phyloP scores from a whole-genome alignment of 2,888 invertebrate genomes.

The Unio delphinus region DNA sequence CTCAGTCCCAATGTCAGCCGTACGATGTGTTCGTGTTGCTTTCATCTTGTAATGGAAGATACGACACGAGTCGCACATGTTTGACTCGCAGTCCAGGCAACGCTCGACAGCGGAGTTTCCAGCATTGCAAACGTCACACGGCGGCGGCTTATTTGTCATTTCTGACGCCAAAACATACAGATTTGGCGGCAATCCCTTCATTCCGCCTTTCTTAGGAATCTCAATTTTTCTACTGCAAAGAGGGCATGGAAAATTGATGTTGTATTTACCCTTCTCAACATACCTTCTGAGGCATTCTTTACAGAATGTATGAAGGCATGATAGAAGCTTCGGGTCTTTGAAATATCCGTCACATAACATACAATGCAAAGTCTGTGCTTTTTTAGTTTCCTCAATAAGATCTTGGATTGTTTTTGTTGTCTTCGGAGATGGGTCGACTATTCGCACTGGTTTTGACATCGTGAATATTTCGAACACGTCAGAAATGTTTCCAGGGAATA shows the following conservation, averaged over 20 bases:
- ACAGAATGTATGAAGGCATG: conserved; percentile 36
- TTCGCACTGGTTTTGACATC: too few species aligned
- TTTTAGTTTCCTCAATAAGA: too few species aligned
- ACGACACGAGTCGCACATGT: conserved; percentile 30
- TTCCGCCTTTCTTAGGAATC: conserved; percentile 33
- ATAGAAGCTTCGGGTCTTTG: conserved; percentile 27
- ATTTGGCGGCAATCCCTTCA: conserved; percentile 30
- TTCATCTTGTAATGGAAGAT: conserved; percentile 38
- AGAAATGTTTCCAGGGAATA: too few species aligned
- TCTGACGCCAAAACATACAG: conserved; percentile 34
- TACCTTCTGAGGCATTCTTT: conserved; percentile 28
- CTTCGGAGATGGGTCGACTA: too few species aligned
- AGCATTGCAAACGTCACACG: conserved; percentile 31
- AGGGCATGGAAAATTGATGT: conserved; percentile 30
- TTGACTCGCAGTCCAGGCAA: conserved; percentile 35
- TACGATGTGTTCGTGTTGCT: conserved; percentile 31
- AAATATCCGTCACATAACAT: conserved; percentile 33
- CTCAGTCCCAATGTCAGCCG: conserved; percentile 25
- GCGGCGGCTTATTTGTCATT: conserved; percentile 26
- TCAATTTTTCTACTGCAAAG: conserved; percentile 31
- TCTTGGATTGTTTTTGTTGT: too few species aligned
- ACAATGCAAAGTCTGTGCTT: conserved; percentile 15
- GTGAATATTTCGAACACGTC: too few species aligned
- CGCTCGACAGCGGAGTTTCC: conserved; percentile 29
- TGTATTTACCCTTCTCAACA: conserved; percentile 32